Evolutionary conservation across 2,113 vertebrate species (phyloP).

Genomic region (Pollimyrus isidori): DNA sequence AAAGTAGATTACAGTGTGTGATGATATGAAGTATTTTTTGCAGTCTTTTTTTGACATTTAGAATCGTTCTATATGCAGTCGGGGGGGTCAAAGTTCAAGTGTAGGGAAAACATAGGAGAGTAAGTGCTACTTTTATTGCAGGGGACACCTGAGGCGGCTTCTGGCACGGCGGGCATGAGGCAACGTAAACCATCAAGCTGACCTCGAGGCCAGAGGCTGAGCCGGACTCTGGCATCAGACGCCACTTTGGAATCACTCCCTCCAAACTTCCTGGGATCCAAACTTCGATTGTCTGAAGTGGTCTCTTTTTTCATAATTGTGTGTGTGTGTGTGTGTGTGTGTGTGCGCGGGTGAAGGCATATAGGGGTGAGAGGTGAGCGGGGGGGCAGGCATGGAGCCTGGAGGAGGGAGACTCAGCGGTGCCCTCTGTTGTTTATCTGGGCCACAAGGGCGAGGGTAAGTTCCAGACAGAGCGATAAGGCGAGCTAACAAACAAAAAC

Average conservation of each 20-base stretch:
- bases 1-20: not conserved
- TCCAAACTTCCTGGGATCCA: not conserved
- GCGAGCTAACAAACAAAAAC: slow-evolving; percentile 45
- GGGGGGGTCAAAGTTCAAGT: slow-evolving; percentile 44
- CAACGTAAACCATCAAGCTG: slow-evolving; percentile 26
- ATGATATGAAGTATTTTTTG: not conserved
- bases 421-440: slow-evolving; percentile 59
- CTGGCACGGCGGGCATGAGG: slow-evolving; percentile 32
- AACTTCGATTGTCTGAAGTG: not conserved
- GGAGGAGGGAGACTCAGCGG: slow-evolving; percentile 42
- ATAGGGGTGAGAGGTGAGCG: slow-evolving; percentile 31
- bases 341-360: not conserved
- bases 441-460: slow-evolving; percentile 47
- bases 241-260: not conserved
- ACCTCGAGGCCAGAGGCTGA: slow-evolving; percentile 31
- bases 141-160: slow-evolving; percentile 50
- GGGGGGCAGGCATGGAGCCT: slow-evolving; percentile 5
- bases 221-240: slow-evolving; percentile 18
- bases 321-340: not conserved
- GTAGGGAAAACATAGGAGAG: slow-evolving; percentile 30
- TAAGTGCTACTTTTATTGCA: slow-evolving; percentile 34
- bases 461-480: slow-evolving; percentile 39
- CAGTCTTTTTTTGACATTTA: not conserved
- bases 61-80: not conserved
- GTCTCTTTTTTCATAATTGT: not conserved